Evolutionary conservation across 2,113 vertebrate genomes (phyloP).

Genomic region (Leuciscus idus): DNA sequence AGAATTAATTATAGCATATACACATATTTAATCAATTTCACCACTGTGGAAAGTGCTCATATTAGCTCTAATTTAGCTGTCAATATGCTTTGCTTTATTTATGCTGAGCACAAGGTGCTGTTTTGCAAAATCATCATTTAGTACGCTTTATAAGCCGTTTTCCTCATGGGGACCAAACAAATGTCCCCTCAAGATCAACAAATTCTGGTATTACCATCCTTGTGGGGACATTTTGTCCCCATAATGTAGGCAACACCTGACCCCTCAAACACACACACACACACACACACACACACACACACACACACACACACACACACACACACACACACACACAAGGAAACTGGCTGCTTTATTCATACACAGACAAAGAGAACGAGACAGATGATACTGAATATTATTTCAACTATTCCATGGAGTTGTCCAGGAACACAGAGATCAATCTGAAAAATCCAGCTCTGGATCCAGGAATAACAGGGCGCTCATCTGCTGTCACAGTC

Average conservation of each 20-base stretch:
- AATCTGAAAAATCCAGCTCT: constrained; percentile 49
- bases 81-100: background rate
- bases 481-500: background rate
- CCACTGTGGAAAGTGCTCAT: background rate
- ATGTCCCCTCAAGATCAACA: too few relatives aligned
- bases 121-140: too few relatives aligned
- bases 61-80: background rate
- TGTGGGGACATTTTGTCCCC: too few relatives aligned
- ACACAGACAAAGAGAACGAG: constrained; percentile 40
- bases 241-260: too few relatives aligned
- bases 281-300: background rate
- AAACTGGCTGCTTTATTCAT: constrained; percentile 31
- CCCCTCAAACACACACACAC: background rate
- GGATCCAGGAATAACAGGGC: constrained; percentile 53
- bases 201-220: too few relatives aligned
- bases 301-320: background rate
- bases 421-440: constrained; percentile 50
- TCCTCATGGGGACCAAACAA: too few relatives aligned
- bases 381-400: constrained; percentile 39
- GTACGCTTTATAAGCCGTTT: too few relatives aligned
- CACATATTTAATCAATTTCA: too few relatives aligned
- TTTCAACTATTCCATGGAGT: constrained; percentile 49
- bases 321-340: constrained; percentile 16
- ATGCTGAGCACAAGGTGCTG: background rate
- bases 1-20: background rate